A percentile compares a stretch with the other conserved stretches of the same genome.
Evolutionary conservation across 2,888 invertebrate species (phyloP).

Genomic region (Andrena fulva): DNA sequence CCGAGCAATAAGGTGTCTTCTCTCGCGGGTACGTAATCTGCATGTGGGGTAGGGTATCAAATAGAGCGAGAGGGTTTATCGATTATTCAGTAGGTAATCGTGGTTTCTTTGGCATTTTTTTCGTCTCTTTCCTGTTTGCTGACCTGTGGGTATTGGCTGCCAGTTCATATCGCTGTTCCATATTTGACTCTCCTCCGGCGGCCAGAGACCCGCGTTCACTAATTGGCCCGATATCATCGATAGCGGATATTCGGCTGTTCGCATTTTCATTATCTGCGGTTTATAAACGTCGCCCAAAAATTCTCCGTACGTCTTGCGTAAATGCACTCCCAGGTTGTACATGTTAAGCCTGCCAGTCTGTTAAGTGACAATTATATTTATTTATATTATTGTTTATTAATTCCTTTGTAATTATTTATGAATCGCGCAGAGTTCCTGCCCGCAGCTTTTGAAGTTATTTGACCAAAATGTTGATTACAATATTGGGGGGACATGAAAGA

Average conservation of each 20-base stretch:
- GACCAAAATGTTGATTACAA: too few species aligned
- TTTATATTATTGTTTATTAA: not conserved
- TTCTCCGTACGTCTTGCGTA: constrained; percentile 85
- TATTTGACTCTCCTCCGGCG: constrained; percentile 86
- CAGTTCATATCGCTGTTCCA: constrained; percentile 87
- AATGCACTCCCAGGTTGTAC: constrained; percentile 85
- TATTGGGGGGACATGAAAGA: too few species aligned
- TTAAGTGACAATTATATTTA: not conserved
- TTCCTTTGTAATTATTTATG: not conserved
- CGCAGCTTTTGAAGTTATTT: too few species aligned
- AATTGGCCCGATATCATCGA: constrained; percentile 91
- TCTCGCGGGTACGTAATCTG: constrained; percentile 54
- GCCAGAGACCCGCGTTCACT: constrained; percentile 89
- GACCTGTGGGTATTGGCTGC: constrained; percentile 87
- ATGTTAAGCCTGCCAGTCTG: constrained; percentile 86
- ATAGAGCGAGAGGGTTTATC: not conserved
- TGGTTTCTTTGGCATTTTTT: not conserved
- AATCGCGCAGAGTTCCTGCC: too few species aligned
- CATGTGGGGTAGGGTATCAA: not conserved
- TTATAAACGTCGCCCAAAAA: constrained; percentile 85
- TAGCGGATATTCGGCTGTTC: constrained; percentile 89
- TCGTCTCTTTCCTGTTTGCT: not conserved
- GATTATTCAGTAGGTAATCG: not conserved
- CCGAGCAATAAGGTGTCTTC: constrained; percentile 66
- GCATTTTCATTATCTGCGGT: constrained; percentile 80